Conservation (phyloP, 2,113 vertebrate species). For the Beaufortia kweichowensis region DNA sequence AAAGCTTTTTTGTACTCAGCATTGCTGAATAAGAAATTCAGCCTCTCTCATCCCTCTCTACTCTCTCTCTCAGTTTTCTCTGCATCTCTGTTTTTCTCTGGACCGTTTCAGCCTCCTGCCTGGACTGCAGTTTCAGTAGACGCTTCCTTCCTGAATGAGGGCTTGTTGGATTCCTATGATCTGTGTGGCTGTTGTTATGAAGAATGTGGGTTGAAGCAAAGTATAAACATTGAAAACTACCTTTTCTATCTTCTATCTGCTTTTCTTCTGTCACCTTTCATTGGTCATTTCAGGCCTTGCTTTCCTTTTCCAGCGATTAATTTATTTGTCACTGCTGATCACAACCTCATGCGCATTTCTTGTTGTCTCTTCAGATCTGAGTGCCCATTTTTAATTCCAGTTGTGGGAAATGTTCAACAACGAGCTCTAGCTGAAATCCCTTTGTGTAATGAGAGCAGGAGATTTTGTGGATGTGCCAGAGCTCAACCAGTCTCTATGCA, state of each 20-base stretch:
- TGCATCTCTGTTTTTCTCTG: background rate
- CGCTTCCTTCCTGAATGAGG: slow-evolving; percentile 28
- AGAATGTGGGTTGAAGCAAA: slow-evolving; percentile 37
- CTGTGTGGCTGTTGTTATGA: slow-evolving; percentile 18
- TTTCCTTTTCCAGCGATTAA: slow-evolving; percentile 18
- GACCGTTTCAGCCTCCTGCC: background rate
- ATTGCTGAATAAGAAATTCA: slow-evolving; percentile 24
- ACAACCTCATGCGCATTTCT: background rate
- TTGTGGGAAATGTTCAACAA: slow-evolving; percentile 2
- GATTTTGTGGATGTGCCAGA: slow-evolving; percentile 28
- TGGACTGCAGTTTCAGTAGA: slow-evolving; percentile 14
- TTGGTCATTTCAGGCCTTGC: slow-evolving; percentile 14
- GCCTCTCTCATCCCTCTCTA: background rate
- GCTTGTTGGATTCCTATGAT: background rate
- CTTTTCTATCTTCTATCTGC: background rate
- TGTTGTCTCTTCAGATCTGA: slow-evolving; percentile 5
- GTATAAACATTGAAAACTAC: slow-evolving; percentile 30
- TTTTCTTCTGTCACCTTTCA: background rate
- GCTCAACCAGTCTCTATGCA: slow-evolving; percentile 39
- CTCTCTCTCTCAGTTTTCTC: background rate
- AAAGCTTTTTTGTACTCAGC: slow-evolving; percentile 31
- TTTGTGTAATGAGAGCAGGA: slow-evolving; percentile 30
- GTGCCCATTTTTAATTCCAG: slow-evolving; percentile 4
- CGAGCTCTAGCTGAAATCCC: slow-evolving; percentile 16
- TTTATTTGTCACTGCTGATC: background rate